Conservation (phyloP, 2,797 vertebrate species). For the Phoxinus dragarum region DNA sequence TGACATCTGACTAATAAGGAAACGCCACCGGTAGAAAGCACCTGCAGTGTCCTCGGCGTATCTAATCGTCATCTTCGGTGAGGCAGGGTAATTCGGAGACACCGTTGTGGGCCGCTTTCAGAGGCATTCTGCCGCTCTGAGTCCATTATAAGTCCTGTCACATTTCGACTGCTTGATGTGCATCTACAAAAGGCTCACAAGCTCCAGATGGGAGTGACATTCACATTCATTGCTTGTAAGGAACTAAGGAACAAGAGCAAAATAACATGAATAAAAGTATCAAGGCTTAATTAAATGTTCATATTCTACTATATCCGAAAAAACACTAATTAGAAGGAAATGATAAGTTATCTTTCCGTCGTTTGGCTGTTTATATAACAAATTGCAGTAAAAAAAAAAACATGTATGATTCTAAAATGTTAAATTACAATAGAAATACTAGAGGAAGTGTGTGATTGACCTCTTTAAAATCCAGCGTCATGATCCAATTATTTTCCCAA, state of each 20-base stretch:
- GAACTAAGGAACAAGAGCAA: conserved; percentile 9
- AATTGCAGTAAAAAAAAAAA: background rate
- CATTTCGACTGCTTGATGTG: conserved; percentile 52
- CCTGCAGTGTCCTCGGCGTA: conserved; percentile 22
- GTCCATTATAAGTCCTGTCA: conserved; percentile 50
- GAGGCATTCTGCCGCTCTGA: conserved; percentile 28
- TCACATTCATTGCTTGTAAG: conserved; percentile 25
- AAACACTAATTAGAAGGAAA: conserved; percentile 24
- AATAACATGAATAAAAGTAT: conserved; percentile 31
- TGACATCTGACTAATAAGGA: conserved; percentile 51
- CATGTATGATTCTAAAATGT: conserved; percentile 10
- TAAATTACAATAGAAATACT: conserved; percentile 10
- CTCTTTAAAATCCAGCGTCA: background rate
- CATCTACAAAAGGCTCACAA: conserved; percentile 42
- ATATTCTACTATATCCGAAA: background rate
- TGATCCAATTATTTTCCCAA: background rate
- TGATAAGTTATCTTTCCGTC: background rate
- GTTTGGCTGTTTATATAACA: background rate
- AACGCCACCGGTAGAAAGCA: conserved; percentile 10
- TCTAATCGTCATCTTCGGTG: conserved; percentile 42
- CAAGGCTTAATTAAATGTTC: conserved; percentile 37
- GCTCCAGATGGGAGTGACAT: conserved; percentile 43
- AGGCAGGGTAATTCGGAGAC: conserved; percentile 32
- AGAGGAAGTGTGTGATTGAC: conserved; percentile 12
- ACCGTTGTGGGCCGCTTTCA: conserved; percentile 15